Evolutionary conservation across 2,797 vertebrate genomes (phyloP), one percentile per base, ranked within the genome.

Genomic region (Notolepis coatsorum): DNA sequence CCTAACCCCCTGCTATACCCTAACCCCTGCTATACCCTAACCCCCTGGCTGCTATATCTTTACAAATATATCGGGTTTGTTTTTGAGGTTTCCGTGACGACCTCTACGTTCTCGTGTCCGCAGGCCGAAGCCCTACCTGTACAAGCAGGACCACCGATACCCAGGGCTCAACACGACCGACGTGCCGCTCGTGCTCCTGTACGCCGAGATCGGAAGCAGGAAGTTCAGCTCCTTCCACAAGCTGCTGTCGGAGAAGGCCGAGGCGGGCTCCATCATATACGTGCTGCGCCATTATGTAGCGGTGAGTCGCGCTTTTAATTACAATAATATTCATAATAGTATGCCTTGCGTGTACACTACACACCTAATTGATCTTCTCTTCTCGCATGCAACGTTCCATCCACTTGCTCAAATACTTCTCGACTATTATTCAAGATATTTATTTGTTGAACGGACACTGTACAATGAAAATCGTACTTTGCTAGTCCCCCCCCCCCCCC

Each of bases 191-290:
- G 91, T 93, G 75, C 84, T 99, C 80, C 94, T 99, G 7, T 99
- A 99, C 79, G 96, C 95, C 50, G 96, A 99, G 93, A 90, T 99
- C 20, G 98, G 98, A 71, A 99, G 96, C 0, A 97, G 93, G 84
- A 92, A 90, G 27, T 99, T 99, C 69, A 89, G 73, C 49, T 88
- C 85, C 38, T 98, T 99, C 86, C 98, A 99, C 76, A 95, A 92
- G 78, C 81, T 90, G 48, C 89, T 99, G 38, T 91, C 92, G 43
- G 93, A 96, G 84, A 95, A 93, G 78, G 96, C 95, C 0, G 77
- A 84, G 49, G 91, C 89, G 31, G 94, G 92, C 15, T 91, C 92
- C 71, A 91, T 99, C 23, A 55, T 91, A 18, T 99, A 99, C 79
- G 87, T 99, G 73, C 90, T 99, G 38, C 94, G 97, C 0, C 97